Conservation (phyloP, 2,888 invertebrate species). For the Nowickia ferox region DNA sequence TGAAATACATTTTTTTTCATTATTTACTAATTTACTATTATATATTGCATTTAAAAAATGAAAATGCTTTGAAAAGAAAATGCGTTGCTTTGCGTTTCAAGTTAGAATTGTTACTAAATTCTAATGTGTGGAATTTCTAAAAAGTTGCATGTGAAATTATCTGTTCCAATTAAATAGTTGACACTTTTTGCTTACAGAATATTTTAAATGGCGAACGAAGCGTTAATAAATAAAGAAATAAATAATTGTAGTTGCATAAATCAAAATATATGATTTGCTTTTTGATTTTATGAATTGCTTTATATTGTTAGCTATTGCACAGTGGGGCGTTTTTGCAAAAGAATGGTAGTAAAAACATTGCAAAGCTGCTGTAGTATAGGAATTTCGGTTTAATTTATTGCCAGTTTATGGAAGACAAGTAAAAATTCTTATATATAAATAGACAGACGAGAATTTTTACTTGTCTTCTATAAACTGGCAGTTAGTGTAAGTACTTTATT, state of each 20-base stretch:
- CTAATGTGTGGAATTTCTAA: background rate
- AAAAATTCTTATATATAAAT: too few species aligned
- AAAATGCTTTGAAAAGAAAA: background rate
- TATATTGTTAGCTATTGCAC: background rate
- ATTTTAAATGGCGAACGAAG: conserved; percentile 38
- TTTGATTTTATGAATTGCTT: background rate
- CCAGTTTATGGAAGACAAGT: too few species aligned
- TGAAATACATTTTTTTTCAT: conserved; percentile 68
- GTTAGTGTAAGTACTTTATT: too few species aligned
- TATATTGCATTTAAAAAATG: background rate
- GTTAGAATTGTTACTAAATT: conserved; percentile 30
- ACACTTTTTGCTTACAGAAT: conserved; percentile 3
- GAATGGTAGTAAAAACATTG: too few species aligned
- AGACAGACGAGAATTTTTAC: too few species aligned
- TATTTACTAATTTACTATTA: background rate
- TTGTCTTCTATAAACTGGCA: too few species aligned
- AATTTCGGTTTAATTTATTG: too few species aligned
- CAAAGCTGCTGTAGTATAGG: too few species aligned
- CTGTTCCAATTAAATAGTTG: conserved; percentile 5
- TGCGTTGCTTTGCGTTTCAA: background rate
- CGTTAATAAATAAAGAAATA: conserved; percentile 34
- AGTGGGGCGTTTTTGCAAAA: background rate
- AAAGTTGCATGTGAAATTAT: background rate
- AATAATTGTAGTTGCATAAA: conserved; percentile 11
- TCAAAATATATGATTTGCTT: background rate